Evolutionary conservation across 1,140 invertebrate genomes (phyloP), one percentile per base, ranked within the genome.

Genomic region (Drosophila triauraria): DNA sequence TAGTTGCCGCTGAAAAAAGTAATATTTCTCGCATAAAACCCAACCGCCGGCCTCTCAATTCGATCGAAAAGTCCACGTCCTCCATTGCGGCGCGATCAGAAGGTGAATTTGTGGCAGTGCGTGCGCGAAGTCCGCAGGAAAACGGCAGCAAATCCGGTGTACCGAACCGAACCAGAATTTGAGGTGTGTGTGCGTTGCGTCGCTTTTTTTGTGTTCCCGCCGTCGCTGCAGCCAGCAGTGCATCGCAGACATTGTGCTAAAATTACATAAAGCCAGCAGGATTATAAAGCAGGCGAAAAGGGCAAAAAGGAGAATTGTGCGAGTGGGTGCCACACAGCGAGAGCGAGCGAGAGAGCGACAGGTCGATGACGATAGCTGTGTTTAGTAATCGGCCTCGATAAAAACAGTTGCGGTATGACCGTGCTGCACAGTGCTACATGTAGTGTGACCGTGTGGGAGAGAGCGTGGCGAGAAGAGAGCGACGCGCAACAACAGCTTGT

Each of bases 1-100:
- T 75, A 81, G 69, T 78, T 84, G 85, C 84, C 80, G 84, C 82
- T 86, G 77, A 65, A 78, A 68, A 90, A 84, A 80, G 64, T 61
- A 5, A 50, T 68, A 74, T 81, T 88, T 88, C 46, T 88, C 87
- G 78, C 81, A 78, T 75, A 78, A 81, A 80, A 75, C 70, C 42
- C 54, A 64, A 62, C 72, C 54, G 72, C 77, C 80, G 80, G 77
- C 59, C 77, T 78, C 69, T 43, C n/a, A 70, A 90, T 70, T 56
- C 76, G 61, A 87, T 80, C 75, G 74, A 67, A 90, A 90, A 88
- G 84, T 69, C 65, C 70, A 54, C 79, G 74, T 75, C 43, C 60
- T 64, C 35, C 61, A 64, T 50, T 53, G 60, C 67, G 72, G 84
- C 79, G 79, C 87, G 72, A 78, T 75, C 62, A 75, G 57, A 75